Evolutionary conservation across 2,797 vertebrate species (phyloP), one percentile per base, ranked within the genome.

Genomic region (Xenopus petersii): DNA sequence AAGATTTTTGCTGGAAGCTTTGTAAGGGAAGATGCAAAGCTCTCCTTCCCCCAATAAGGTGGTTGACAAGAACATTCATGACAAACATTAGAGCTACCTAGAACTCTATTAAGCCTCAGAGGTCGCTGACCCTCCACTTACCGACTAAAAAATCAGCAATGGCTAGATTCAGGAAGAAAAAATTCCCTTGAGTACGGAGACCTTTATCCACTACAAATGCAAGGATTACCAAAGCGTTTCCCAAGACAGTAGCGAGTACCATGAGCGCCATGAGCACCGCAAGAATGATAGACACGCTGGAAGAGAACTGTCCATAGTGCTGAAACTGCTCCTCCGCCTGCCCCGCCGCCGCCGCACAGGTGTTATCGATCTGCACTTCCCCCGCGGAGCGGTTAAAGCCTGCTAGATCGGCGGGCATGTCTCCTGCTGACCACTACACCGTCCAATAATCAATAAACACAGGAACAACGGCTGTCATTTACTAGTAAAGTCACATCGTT

Each of bases 101-200:
- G 26, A 30, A 30, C 26, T 6, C 36, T 42, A 42, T 42, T 6
- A 42, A 6, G 36, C 5, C 36, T 42, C 36, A 42, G 36, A 42
- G 36, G 36, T 42, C 36, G 36, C 60, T 42, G 36, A 42, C 36
- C 36, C 7, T 4, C 0, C 0, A 85, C 88, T 89, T 81, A 87
- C 91, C 92, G 59, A 91, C 91, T 56, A 92, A 74, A 21, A 92
- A 88, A 73, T 92, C 89, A 15, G 91, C 89, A 0, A 92, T 77
- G 24, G 91, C 91, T 81, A 93, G 74, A 84, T 90, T 92, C n/a
- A 93, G 86, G 83, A 92, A 91, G 85, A 92, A 93, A 82, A 89
- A 90, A 78, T 90, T 90, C 24, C 90, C 87, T 59, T 88, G 90
- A 10, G 87, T 91, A 62, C 85, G 85, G 63, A 91, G 86, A 81